Base-by-base conservation (phyloP, 2,113 vertebrate genomes). In the Dasyurus viverrinus region DNA sequence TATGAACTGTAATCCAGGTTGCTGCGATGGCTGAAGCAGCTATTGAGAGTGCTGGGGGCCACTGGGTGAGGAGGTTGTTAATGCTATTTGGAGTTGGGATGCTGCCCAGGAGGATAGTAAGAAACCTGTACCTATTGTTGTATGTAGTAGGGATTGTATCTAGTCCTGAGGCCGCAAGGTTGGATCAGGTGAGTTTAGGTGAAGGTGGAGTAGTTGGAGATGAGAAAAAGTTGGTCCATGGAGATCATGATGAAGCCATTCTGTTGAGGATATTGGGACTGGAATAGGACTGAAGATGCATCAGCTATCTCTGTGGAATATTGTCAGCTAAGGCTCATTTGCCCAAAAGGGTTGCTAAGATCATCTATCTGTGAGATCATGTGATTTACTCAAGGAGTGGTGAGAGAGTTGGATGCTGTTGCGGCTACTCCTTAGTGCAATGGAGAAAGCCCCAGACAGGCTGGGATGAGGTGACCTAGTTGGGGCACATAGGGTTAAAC, bases 311-410 rank as follows among this genome's bases (percentile, higher is more conserved):
- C 99, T 0, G 99, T 98, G 7, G 99, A 99, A 96, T 99, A 99
- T 98, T 99, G 99, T 19, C 99, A 99, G 98, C 99, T 99, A 96
- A 99, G 99, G 93, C 99, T 99, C 99, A 99, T 99, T 98, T 99
- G 99, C 97, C 99, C 99, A 25, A 99, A 99, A 95, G 99, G 99
- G 94, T 98, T 98, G 89, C 99, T 99, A 97, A 99, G 98, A 91
- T 99, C 99, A 46, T 99, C 99, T 93, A 99, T 99, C 99, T 99
- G 99, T 97, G 99, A 99, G 89, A 99, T 99, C 98, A 99, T 98
- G 98, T 99, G 99, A 98, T 98, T 23, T 99, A 96, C 98, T 98
- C 98, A 99, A 98, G 95, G 99, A 0, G 99, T 98, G 96, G 98
- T 91, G 99, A 98, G 89, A 99, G 99, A 94, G 99, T 98, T 47